Percentiles rank a stretch among this genome's conserved stretches.
Conservation (phyloP, 2,888 invertebrate species). For the Eupithecia inturbata region DNA sequence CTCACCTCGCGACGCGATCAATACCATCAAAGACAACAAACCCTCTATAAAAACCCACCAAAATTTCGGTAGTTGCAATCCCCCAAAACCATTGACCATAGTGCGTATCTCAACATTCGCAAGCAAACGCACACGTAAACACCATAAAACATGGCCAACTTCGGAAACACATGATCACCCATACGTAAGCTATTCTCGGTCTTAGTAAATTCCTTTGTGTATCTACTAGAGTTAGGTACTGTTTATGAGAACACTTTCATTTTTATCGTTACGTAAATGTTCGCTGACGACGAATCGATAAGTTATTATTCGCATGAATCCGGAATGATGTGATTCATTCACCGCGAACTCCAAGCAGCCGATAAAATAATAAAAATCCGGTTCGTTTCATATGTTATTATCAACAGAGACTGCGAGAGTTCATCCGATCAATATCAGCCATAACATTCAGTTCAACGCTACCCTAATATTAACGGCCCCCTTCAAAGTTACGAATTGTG, state of each 20-base stretch:
- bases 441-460: conserved; percentile 13
- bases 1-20: conserved; percentile 64
- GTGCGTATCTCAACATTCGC: conserved; percentile 54
- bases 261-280: conserved; percentile 72
- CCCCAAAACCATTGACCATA: conserved; percentile 8
- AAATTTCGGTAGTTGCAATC: conserved; percentile 34
- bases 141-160: conserved; percentile 67
- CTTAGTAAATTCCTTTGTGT: conserved; percentile 36
- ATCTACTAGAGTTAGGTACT: conserved; percentile 12
- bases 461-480: conserved; percentile 23
- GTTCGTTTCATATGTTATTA: background rate
- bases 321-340: conserved; percentile 14
- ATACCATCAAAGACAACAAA: conserved; percentile 56
- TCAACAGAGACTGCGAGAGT: background rate
- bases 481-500: conserved; percentile 10
- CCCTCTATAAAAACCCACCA: conserved; percentile 49
- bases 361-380: background rate
- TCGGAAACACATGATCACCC: conserved; percentile 72
- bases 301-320: conserved; percentile 54
- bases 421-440: conserved; percentile 24
- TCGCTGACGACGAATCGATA: conserved; percentile 67
- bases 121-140: conserved; percentile 48
- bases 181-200: conserved; percentile 61
- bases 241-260: conserved; percentile 41
- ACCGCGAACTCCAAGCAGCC: background rate